Conservation (phyloP, 2,113 vertebrate species). For the Gobius niger region DNA sequence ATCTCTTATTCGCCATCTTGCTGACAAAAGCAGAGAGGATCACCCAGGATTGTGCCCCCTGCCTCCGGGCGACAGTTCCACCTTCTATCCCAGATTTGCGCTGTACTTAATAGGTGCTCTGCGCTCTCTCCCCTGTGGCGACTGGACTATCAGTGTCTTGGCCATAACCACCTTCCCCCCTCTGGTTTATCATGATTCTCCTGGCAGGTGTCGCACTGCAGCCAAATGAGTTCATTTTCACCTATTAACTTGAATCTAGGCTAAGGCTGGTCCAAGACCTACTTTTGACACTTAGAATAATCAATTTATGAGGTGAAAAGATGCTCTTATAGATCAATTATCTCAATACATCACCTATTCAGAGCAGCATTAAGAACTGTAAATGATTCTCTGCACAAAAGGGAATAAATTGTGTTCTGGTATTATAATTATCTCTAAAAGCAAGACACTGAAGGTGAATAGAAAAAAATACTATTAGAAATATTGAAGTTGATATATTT, state of each 20-base stretch:
- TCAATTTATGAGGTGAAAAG: not conserved
- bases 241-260: not conserved
- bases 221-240: slow-evolving; percentile 32
- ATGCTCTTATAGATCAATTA: not conserved
- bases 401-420: too few species aligned
- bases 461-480: too few species aligned
- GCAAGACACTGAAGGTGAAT: too few species aligned
- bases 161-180: slow-evolving; percentile 41
- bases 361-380: too few species aligned
- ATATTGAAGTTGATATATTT: too few species aligned
- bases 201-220: slow-evolving; percentile 50
- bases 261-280: not conserved
- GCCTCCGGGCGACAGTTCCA: slow-evolving; percentile 50
- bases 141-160: slow-evolving; percentile 44
- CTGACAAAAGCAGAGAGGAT: slow-evolving; percentile 57
- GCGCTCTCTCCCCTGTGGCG: slow-evolving; percentile 60
- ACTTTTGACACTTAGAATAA: not conserved
- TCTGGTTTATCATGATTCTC: slow-evolving; percentile 55
- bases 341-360: not conserved
- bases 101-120: slow-evolving; percentile 66
- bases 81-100: slow-evolving; percentile 57
- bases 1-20: slow-evolving; percentile 49
- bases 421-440: too few species aligned
- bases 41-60: slow-evolving; percentile 45
- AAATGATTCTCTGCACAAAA: too few species aligned